A percentile compares a stretch with the other conserved stretches of the same genome.
Conservation (phyloP, 2,797 vertebrate genomes). For the Cynopterus sphinx region DNA sequence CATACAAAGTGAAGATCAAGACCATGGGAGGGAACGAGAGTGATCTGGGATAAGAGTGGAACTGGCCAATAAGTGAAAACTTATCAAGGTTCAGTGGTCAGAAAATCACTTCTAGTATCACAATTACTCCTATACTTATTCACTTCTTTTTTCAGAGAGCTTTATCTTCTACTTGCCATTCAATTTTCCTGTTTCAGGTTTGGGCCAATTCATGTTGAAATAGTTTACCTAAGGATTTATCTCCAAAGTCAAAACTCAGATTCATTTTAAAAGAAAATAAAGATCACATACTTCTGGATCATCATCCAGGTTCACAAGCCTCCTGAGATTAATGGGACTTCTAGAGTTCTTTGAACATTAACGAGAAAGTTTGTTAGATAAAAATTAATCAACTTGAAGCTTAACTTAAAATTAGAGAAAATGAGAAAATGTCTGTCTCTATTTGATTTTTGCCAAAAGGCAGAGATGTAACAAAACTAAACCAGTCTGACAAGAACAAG, state of each 20-base stretch:
- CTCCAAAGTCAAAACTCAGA: background rate
- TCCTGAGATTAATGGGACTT: background rate
- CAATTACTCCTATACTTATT: background rate
- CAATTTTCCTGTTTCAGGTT: background rate
- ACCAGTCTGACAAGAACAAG: background rate
- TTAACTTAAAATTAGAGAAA: background rate
- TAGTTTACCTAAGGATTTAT: background rate
- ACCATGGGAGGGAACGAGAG: accelerated
- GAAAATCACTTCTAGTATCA: background rate
- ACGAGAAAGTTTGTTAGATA: background rate
- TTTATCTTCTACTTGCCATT: background rate
- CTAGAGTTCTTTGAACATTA: background rate
- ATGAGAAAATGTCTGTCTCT: background rate
- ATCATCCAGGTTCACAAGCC: background rate
- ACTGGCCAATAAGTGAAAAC: background rate
- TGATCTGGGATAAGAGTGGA: background rate
- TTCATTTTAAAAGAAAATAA: constrained; percentile 22
- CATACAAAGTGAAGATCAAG: background rate
- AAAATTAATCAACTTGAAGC: constrained; percentile 16
- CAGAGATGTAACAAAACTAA: background rate
- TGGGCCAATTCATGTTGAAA: background rate
- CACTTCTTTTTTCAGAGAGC: background rate
- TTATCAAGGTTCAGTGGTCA: background rate
- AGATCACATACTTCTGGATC: background rate
- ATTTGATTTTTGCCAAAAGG: background rate